phyloP scores from a whole-genome alignment of 2,888 invertebrate genomes.

The Drosophila ochracea region DNA sequence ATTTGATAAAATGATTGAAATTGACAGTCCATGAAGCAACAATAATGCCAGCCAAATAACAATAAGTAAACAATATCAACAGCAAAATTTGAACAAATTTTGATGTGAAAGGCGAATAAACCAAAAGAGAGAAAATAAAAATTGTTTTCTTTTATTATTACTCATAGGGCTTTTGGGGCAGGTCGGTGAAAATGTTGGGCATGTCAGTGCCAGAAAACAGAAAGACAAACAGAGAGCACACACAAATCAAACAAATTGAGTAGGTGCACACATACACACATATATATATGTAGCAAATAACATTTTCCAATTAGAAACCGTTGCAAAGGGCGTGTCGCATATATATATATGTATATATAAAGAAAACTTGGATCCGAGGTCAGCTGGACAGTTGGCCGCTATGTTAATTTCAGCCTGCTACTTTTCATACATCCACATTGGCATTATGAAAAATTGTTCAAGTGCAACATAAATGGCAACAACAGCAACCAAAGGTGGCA shows the following conservation, averaged over 20 bases:
- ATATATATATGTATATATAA: not conserved
- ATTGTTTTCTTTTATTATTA: conserved; percentile 15
- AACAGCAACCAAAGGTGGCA: conserved; percentile 8
- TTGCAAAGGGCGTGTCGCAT: conserved; percentile 51
- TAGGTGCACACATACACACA: conserved; percentile 2
- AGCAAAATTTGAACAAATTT: conserved; percentile 28
- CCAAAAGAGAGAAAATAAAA: conserved; percentile 31
- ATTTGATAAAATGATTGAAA: conserved; percentile 59
- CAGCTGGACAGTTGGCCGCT: conserved; percentile 63
- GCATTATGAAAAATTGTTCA: conserved; percentile 74
- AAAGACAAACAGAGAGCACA: conserved; percentile 49
- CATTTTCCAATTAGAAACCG: conserved; percentile 53
- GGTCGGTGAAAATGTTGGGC: conserved; percentile 62
- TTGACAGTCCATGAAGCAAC: conserved; percentile 57
- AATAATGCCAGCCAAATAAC: conserved; percentile 24
- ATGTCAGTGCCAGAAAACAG: conserved; percentile 40
- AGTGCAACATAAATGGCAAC: conserved; percentile 62
- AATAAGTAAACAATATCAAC: conserved; percentile 11
- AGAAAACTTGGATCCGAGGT: conserved; percentile 38
- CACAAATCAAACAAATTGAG: conserved; percentile 57
- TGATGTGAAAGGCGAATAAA: conserved; percentile 24
- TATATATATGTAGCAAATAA: conserved; percentile 6
- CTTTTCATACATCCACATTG: conserved; percentile 45
- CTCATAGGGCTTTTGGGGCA: conserved; percentile 45
- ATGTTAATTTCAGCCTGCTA: conserved; percentile 68